phyloP scores from a whole-genome alignment of 1,140 invertebrate genomes.

The Neelides sp. region DNA sequence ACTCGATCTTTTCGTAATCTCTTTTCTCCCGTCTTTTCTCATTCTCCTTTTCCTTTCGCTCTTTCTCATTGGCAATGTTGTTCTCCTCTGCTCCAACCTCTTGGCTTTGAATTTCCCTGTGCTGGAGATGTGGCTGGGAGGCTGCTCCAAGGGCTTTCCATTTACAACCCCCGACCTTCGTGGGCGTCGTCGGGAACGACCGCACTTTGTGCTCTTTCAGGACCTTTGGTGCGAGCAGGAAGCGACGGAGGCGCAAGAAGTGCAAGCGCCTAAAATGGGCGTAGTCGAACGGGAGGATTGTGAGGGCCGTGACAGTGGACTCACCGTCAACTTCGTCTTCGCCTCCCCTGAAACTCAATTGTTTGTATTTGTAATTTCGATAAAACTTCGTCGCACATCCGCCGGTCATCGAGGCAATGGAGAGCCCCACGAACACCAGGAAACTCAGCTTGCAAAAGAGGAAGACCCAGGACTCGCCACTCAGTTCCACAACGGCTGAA shows the following conservation, averaged over 20 bases:
- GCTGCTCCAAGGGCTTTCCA: no score
- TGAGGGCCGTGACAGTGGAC: slow-evolving; percentile 27
- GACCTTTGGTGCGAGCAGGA: slow-evolving; percentile 19
- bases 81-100: not conserved
- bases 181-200: slow-evolving; percentile 18
- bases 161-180: not conserved
- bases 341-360: slow-evolving; percentile 20
- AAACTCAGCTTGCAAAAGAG: slow-evolving; percentile 21
- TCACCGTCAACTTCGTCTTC: slow-evolving; percentile 12
- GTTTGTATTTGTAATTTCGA: slow-evolving; percentile 21
- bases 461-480: slow-evolving; percentile 23
- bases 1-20: not conserved
- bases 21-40: slow-evolving; percentile 7
- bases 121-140: not conserved
- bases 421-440: slow-evolving; percentile 10
- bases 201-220: not conserved
- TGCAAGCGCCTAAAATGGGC: slow-evolving; percentile 20
- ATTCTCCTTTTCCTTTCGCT: slow-evolving; percentile 15
- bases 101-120: not conserved
- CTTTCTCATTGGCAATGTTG: slow-evolving; percentile 6
- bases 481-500: slow-evolving; percentile 1
- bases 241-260: slow-evolving; percentile 22
- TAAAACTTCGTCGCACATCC: slow-evolving; percentile 21
- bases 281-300: slow-evolving; percentile 29
- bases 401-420: not conserved